Evolutionary conservation across 1,140 invertebrate species (phyloP).

Genomic region (Camponotus pennsylvanicus): DNA sequence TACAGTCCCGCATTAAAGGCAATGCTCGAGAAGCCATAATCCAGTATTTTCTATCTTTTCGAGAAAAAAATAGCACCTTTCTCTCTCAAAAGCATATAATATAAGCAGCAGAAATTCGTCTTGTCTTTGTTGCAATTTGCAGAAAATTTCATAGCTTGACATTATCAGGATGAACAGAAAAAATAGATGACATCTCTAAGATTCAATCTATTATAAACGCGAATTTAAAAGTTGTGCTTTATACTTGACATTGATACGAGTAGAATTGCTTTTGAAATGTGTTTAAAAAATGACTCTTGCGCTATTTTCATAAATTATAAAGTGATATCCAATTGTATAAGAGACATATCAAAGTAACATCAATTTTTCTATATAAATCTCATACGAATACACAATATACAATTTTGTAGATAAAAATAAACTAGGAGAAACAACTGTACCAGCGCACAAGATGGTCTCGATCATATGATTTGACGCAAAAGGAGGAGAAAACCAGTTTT

Average conservation of each 20-base stretch:
- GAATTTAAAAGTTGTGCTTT: not conserved
- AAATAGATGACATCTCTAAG: not conserved
- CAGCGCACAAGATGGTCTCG: slow-evolving; percentile 48
- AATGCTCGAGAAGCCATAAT: not conserved
- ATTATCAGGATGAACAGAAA: not conserved
- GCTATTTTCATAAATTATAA: not conserved
- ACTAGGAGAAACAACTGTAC: slow-evolving; percentile 29
- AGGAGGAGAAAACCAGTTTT: slow-evolving; percentile 78
- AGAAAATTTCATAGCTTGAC: not conserved
- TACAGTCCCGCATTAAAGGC: slow-evolving; percentile 31
- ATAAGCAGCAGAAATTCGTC: not conserved
- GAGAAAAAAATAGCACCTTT: not conserved
- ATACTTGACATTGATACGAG: too few relatives aligned
- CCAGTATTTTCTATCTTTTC: slow-evolving; percentile 10
- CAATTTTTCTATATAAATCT: not conserved
- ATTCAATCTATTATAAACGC: not conserved
- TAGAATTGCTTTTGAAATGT: not conserved
- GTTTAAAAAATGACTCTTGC: not conserved
- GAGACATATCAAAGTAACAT: too few relatives aligned
- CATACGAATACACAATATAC: not conserved
- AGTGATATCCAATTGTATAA: not conserved
- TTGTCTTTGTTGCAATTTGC: not conserved
- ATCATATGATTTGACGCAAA: slow-evolving; percentile 66
- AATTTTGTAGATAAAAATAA: not conserved
- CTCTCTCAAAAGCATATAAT: not conserved